Evolutionary conservation across 2,888 invertebrate species (phyloP).

Genomic region (Protodeltote pygarga): DNA sequence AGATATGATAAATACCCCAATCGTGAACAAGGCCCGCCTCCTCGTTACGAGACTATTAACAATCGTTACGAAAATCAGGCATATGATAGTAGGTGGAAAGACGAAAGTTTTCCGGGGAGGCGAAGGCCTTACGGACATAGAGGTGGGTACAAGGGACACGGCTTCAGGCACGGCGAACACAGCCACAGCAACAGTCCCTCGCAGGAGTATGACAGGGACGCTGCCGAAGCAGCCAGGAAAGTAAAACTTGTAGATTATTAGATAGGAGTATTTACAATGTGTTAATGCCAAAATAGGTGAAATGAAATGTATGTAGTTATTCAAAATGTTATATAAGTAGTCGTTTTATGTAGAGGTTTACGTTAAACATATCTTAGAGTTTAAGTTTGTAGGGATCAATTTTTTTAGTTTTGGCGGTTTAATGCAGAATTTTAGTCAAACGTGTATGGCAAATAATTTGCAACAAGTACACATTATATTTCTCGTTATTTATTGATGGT

Average conservation of each 20-base stretch:
- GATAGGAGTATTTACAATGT: slow-evolving; percentile 40
- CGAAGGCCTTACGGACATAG: slow-evolving; percentile 62
- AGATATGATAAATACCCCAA: slow-evolving; percentile 57
- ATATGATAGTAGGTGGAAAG: slow-evolving; percentile 57
- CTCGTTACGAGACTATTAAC: slow-evolving; percentile 34
- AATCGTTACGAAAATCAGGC: slow-evolving; percentile 43
- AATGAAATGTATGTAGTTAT: slow-evolving; percentile 31
- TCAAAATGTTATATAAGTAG: slow-evolving; percentile 36
- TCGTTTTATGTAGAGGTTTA: slow-evolving; percentile 36
- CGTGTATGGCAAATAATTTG: slow-evolving; percentile 10
- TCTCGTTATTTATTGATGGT: background rate
- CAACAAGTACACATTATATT: slow-evolving; percentile 14
- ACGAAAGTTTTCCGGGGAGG: slow-evolving; percentile 49
- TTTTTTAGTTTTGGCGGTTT: slow-evolving; percentile 7
- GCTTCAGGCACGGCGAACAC: slow-evolving; percentile 44
- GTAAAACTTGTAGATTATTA: slow-evolving; percentile 81
- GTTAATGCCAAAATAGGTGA: slow-evolving; percentile 50
- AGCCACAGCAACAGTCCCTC: slow-evolving; percentile 42
- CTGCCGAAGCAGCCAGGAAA: slow-evolving; percentile 55
- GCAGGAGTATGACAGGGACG: slow-evolving; percentile 42
- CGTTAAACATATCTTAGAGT: slow-evolving; percentile 38
- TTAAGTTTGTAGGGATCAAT: slow-evolving; percentile 23
- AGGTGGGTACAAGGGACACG: slow-evolving; percentile 61
- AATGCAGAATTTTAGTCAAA: slow-evolving; percentile 15
- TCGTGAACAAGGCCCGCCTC: slow-evolving; percentile 35